Conservation (phyloP, 2,888 invertebrate species). For the Colletes collaris region DNA sequence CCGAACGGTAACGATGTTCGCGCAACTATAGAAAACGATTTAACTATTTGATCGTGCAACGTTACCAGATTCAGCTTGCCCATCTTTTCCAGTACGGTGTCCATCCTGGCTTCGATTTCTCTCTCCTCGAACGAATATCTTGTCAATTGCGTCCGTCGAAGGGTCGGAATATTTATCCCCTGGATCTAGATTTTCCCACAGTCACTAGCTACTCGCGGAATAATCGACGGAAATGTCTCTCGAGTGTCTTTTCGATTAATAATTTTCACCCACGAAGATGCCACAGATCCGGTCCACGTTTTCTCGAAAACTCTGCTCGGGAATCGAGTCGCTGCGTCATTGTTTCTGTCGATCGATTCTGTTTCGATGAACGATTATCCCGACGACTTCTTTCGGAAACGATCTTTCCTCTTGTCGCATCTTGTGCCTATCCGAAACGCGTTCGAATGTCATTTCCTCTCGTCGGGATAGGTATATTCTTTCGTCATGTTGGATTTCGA, state of each 20-base stretch:
- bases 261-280: too few species aligned
- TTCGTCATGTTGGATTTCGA: background rate
- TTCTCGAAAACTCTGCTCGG: background rate
- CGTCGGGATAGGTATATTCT: too few species aligned
- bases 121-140: background rate
- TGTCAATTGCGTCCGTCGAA: background rate
- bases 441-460: background rate
- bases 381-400: background rate
- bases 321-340: background rate
- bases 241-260: background rate
- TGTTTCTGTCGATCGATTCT: background rate
- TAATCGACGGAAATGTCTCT: background rate
- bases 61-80: conserved; percentile 81
- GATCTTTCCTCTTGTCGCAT: conserved; percentile 4
- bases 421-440: background rate
- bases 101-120: conserved; percentile 68
- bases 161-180: background rate
- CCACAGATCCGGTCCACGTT: background rate
- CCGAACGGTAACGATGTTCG: conserved; percentile 1
- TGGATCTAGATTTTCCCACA: conserved; percentile 31
- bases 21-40: background rate
- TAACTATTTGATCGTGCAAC: conserved; percentile 4
- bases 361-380: background rate
- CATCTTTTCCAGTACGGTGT: conserved; percentile 81
- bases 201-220: conserved; percentile 1